Conservation (phyloP, 1,140 invertebrate species). For the Papilio xuthus region DNA sequence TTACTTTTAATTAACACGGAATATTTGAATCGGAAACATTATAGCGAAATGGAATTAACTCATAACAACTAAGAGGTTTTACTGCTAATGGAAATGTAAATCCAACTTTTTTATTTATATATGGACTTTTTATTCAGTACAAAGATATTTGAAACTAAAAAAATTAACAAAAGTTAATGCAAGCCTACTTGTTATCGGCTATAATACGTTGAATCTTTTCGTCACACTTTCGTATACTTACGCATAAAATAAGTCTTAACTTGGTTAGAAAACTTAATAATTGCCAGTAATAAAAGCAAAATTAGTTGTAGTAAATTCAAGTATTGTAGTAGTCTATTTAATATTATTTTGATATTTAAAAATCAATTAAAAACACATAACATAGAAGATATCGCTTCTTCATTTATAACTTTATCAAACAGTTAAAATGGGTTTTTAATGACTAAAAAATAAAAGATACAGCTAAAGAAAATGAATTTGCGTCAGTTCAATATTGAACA, state of each 20-base stretch:
- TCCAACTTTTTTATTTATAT: not conserved
- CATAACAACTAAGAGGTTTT: too few species aligned
- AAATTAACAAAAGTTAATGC: not conserved
- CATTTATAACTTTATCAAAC: not conserved
- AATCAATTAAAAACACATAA: constrained; percentile 12
- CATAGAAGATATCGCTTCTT: not conserved
- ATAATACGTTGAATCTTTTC: too few species aligned
- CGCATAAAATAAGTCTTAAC: not conserved
- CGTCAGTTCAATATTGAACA: not conserved
- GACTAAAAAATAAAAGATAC: not conserved
- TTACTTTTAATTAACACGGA: constrained; percentile 3
- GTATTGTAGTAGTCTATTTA: too few species aligned
- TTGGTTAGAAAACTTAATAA: not conserved
- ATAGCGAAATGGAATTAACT: not conserved
- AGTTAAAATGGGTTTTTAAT: not conserved
- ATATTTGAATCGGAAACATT: constrained; percentile 2
- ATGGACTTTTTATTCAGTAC: not conserved
- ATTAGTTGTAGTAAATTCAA: not conserved
- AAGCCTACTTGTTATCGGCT: too few species aligned
- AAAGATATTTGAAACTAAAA: not conserved
- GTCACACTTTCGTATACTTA: not conserved
- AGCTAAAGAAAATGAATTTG: not conserved
- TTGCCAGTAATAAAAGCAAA: not conserved
- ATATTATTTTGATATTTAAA: not conserved
- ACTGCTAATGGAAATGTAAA: not conserved